phyloP scores from a whole-genome alignment of 2,888 invertebrate genomes.

The Aspidiotus rigidus region DNA sequence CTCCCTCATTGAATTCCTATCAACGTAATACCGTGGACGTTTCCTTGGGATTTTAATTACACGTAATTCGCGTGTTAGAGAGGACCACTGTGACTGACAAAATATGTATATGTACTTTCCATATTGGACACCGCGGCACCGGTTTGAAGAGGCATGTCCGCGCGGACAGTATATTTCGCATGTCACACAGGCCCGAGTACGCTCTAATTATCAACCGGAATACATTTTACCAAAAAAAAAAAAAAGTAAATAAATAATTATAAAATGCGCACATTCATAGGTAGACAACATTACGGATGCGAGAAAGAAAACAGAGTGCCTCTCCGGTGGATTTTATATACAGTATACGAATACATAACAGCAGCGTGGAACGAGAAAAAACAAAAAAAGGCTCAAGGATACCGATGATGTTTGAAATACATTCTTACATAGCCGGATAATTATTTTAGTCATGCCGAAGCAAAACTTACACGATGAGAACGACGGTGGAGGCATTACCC shows the following conservation, averaged over 20 bases:
- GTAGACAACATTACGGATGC: too few relatives aligned
- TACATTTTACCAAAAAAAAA: conserved; percentile 3
- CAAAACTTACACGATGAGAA: background rate
- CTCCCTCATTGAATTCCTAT: too few relatives aligned
- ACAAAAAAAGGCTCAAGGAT: conserved; percentile 6
- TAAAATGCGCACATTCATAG: background rate
- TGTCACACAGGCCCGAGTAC: conserved; percentile 10
- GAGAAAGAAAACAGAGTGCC: too few relatives aligned
- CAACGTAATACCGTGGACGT: too few relatives aligned
- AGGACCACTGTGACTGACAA: background rate
- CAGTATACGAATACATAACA: background rate
- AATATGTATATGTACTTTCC: background rate
- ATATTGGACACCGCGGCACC: background rate
- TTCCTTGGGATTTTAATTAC: background rate
- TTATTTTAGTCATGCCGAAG: conserved; percentile 13
- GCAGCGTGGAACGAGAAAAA: background rate
- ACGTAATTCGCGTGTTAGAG: conserved; percentile 2
- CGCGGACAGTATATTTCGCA: conserved; percentile 9
- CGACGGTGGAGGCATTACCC: background rate
- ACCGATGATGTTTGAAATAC: conserved; percentile 4
- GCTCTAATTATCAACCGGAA: conserved; percentile 16
- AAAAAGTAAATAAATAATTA: conserved; percentile 14
- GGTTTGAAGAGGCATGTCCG: background rate
- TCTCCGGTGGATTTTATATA: background rate
- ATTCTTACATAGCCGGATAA: conserved; percentile 11